Percentiles rank a stretch among this genome's conserved stretches.
phyloP scores from a whole-genome alignment of 2,113 vertebrate genomes.

The Chaetodon trifascialis region DNA sequence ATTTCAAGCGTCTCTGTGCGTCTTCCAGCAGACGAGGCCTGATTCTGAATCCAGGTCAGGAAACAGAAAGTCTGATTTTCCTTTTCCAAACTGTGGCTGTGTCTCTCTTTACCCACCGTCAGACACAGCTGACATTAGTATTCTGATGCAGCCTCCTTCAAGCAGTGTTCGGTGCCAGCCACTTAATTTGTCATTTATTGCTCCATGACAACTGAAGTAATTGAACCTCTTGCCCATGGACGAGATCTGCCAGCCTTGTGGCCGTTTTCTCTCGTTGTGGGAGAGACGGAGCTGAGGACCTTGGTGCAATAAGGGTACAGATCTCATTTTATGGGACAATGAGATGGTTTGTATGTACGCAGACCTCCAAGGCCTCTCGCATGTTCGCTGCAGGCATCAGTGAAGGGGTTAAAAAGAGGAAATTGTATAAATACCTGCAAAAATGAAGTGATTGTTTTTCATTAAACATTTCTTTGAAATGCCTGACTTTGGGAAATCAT shows the following conservation, averaged over 20 bases:
- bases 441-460: constrained; percentile 13
- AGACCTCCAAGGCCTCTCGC: constrained; percentile 48
- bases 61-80: constrained; percentile 32
- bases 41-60: constrained; percentile 32
- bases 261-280: constrained; percentile 59
- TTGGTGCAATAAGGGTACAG: constrained; percentile 76
- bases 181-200: constrained; percentile 86
- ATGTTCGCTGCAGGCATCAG: constrained; percentile 56
- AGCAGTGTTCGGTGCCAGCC: constrained; percentile 76
- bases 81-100: constrained; percentile 30
- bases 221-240: constrained; percentile 81
- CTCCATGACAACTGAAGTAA: constrained; percentile 85
- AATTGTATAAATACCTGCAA: constrained; percentile 38
- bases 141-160: constrained; percentile 72
- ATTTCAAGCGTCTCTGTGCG: constrained; percentile 33
- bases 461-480: constrained; percentile 5
- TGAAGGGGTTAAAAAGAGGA: constrained; percentile 34
- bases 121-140: constrained; percentile 80
- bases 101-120: constrained; percentile 59
- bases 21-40: constrained; percentile 13
- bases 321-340: constrained; percentile 77
- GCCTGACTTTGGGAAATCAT: constrained; percentile 20
- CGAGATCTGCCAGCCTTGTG: constrained; percentile 72
- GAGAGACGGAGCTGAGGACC: constrained; percentile 63
- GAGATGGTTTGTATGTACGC: constrained; percentile 71